phyloP scores from a whole-genome alignment of 2,797 vertebrate genomes.

The Numenius phaeopus region DNA sequence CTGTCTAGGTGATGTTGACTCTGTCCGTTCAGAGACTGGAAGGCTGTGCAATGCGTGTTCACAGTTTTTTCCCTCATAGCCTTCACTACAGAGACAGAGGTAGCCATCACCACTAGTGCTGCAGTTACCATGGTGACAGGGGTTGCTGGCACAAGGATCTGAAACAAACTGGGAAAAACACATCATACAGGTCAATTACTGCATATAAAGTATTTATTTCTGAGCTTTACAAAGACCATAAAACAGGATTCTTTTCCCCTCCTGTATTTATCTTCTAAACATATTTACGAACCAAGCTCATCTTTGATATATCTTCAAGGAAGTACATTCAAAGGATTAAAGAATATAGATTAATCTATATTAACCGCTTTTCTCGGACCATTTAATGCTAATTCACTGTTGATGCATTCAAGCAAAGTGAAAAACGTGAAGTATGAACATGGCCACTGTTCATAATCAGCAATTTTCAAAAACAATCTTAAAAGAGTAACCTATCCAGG shows the following conservation, averaged over 20 bases:
- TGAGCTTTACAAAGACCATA: neutral
- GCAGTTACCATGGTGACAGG: constrained; percentile 99
- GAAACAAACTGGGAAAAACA: constrained; percentile 87
- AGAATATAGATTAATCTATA: neutral
- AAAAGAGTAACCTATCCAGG: neutral
- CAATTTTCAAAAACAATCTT: neutral
- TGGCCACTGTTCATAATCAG: neutral
- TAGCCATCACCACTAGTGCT: constrained; percentile 83
- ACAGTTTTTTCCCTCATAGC: constrained; percentile 88
- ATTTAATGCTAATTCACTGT: neutral
- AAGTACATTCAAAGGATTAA: constrained; percentile 15
- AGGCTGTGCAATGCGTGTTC: constrained; percentile 80
- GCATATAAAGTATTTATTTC: neutral
- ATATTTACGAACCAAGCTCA: neutral
- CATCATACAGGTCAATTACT: constrained; percentile 67
- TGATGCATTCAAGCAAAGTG: neutral
- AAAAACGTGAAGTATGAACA: neutral
- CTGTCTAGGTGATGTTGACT: constrained; percentile 59
- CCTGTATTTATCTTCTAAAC: neutral
- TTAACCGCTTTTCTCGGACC: neutral
- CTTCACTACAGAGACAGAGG: constrained; percentile 88
- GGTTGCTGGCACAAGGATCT: constrained; percentile 93
- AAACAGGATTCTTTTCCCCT: neutral
- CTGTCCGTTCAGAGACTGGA: constrained; percentile 76
- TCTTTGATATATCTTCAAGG: neutral